Evolutionary conservation across 2,797 vertebrate species (phyloP).

Genomic region (Trematomus bernacchii): DNA sequence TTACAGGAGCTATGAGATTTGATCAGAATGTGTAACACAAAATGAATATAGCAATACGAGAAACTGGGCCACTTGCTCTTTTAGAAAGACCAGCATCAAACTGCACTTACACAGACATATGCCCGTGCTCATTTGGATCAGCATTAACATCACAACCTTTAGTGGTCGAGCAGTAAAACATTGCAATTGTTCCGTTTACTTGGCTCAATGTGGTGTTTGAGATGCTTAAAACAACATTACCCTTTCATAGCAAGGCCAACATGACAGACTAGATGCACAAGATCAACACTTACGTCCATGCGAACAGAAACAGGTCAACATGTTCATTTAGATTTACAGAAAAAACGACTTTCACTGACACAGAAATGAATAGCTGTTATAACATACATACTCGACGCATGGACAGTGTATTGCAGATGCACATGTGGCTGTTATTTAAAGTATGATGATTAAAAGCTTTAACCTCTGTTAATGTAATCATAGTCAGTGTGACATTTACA

Average conservation of each 20-base stretch:
- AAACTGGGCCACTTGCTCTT: not conserved
- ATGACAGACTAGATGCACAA: conserved; percentile 19
- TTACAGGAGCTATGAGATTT: conserved; percentile 11
- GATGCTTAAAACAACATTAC: not conserved
- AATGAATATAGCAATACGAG: conserved; percentile 30
- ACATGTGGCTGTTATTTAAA: conserved; percentile 14
- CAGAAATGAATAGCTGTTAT: conserved; percentile 14
- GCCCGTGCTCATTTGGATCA: conserved; percentile 42
- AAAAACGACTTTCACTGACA: conserved; percentile 6
- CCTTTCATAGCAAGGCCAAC: conserved; percentile 15
- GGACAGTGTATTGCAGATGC: not conserved
- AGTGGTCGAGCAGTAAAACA: not conserved
- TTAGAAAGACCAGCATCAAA: conserved; percentile 26
- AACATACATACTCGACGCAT: conserved; percentile 10
- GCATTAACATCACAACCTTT: conserved; percentile 32
- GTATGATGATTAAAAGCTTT: conserved; percentile 2
- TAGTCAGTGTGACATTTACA: not conserved
- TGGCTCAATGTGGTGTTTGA: conserved; percentile 35
- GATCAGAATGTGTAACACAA: conserved; percentile 12
- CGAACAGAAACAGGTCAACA: conserved; percentile 5
- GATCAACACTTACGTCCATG: conserved; percentile 16
- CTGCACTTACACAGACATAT: conserved; percentile 19
- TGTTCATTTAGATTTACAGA: conserved; percentile 23
- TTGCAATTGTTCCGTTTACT: conserved; percentile 29
- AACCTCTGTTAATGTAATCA: conserved; percentile 1